Evolutionary conservation across 1,140 invertebrate species (phyloP).

Genomic region (Cardiocondyla obscurior): DNA sequence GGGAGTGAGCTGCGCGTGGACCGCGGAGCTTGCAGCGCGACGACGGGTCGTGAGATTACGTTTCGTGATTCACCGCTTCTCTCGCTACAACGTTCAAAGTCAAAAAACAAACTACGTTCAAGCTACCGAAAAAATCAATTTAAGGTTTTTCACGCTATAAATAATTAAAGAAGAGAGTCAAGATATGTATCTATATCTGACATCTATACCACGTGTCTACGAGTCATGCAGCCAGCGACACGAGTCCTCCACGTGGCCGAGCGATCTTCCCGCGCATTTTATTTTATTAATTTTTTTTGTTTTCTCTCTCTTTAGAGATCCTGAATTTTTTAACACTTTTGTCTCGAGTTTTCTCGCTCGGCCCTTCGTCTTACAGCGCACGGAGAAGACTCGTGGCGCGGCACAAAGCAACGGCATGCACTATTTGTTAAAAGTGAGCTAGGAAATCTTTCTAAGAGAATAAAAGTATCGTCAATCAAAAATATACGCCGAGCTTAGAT

Average conservation of each 20-base stretch:
- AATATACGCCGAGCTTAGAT: conserved; percentile 83
- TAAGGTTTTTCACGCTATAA: conserved; percentile 19
- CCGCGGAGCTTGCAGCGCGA: not conserved
- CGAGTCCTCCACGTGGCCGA: not conserved
- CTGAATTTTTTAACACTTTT: not conserved
- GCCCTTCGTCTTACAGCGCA: not conserved
- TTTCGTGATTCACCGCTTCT: conserved; percentile 19
- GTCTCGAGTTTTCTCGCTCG: not conserved
- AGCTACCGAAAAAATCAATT: conserved; percentile 26
- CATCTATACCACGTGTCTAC: conserved; percentile 37
- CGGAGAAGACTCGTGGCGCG: conserved; percentile 77
- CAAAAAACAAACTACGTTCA: not conserved
- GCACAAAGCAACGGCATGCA: conserved; percentile 80
- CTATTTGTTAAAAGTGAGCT: conserved; percentile 85
- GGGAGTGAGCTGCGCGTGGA: not conserved
- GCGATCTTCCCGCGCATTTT: not conserved
- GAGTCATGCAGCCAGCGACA: conserved; percentile 13
- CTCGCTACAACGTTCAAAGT: not conserved
- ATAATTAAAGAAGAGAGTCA: not conserved
- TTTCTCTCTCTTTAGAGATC: too few species aligned
- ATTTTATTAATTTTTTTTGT: too few species aligned
- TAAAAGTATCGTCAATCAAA: conserved; percentile 81
- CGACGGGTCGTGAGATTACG: conserved; percentile 48
- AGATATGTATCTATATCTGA: conserved; percentile 26
- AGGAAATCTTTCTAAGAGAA: conserved; percentile 81